Evolutionary conservation across 1,140 invertebrate species (phyloP), one percentile per base, ranked within the genome.

Genomic region (Drosophila kurseongensis): DNA sequence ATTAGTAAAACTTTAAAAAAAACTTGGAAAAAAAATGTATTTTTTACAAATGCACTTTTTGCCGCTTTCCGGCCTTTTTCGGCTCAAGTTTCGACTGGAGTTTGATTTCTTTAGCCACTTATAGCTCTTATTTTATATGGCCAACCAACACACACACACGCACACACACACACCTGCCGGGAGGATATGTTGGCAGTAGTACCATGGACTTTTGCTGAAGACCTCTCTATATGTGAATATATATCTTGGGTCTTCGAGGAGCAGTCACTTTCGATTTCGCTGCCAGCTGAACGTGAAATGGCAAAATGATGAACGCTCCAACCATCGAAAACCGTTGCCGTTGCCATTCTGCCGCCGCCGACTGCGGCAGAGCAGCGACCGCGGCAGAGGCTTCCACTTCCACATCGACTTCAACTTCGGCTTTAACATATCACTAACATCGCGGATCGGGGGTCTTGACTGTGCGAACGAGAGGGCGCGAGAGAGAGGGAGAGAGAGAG

Each of bases 221-320:
- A 56, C 54, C 48, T 51, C 55, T 32, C 29, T 62, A 41, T 42
- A 59, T 58, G n/a, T 9, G 16, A 18, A 12, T 62, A 7, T 44
- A 27, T 44, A 29, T 74, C 74, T 74, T 68, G 74, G 78, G 80
- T 77, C 74, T 77, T 68, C 66, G 80, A 75, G 75, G 83, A 86
- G 83, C 83, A 86, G 80, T 86, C 90, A 91, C 90, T 91, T 91
- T 91, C 85, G 90, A 90, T 91, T 91, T 91, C 90, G 80, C 90
- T 91, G 90, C 90, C 82, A 91, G 90, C 85, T 90, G 90, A 91
- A 90, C 90, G 82, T 91, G 90, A 91, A 91, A 91, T 91, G 90
- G 90, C 90, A 91, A 91, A 91, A 91, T 90, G 83, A 90, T 91
- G 90, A 90, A 91, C 90, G 85, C 75, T 71, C 67, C 75, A 75